Evolutionary conservation across 2,797 vertebrate genomes (phyloP), one percentile per base, ranked within the genome.

Genomic region (Apogon talboti): DNA sequence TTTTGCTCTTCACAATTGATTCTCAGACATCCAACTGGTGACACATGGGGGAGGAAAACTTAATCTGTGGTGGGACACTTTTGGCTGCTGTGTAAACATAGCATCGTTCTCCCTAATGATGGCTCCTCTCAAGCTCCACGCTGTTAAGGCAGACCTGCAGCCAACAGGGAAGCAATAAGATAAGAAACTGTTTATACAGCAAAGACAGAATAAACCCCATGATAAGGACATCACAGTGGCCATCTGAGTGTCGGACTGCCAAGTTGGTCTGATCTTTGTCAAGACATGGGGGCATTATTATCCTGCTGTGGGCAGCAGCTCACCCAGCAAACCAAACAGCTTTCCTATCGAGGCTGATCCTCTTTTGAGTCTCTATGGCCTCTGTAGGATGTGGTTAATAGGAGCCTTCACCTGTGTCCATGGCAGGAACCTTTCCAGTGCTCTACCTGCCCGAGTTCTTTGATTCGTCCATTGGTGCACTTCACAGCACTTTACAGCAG

Each of bases 111-210:
- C 75, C 68, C 65, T 76, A 81, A 84, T 69, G 69, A 79, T 57
- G 56, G 60, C 57, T 77, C 60, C 66, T 74, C 56, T 62, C 19
- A 24, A 66, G 76, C 62, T 43, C 18, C 63, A 69, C 2, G 55
- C 60, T 58, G 74, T 58, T 58, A 72, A 56, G 66, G 59, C 46
- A 68, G 60, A 61, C 58, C 68, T 48, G 61, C 60, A 67, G 76
- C 46, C 33, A 14, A 66, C 69, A 67, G 66, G 66, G 30, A 51
- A n/a, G 62, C 5, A 71, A 83, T 82, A 68, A 71, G 75, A 86
- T 69, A 81, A 78, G 52, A 71, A 71, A 71, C 59, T 67, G 79
- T 86, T 87, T 84, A 74, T 82, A 84, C 59, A 67, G 74, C 64
- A 66, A 63, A 74, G 53, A 62, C 42, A 42, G 67, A 71, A 83